Conservation (phyloP, 2,888 invertebrate genomes). For the Plutella xylostella region DNA sequence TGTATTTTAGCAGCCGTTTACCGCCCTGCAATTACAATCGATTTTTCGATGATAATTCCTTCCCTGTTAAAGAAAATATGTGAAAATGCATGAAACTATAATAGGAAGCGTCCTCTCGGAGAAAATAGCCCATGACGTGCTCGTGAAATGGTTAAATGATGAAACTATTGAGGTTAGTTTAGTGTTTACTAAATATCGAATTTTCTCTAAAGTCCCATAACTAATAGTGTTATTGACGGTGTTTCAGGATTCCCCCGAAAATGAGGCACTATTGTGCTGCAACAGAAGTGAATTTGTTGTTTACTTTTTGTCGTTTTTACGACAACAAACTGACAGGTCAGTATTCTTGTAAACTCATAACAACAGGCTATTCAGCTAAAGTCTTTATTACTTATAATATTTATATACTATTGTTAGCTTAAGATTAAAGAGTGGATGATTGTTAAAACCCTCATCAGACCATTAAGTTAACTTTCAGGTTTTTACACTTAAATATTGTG, state of each 20-base stretch:
- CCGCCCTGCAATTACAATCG: slow-evolving; percentile 16
- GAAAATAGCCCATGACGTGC: slow-evolving; percentile 40
- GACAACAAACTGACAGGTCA: slow-evolving; percentile 66
- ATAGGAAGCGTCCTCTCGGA: slow-evolving; percentile 56
- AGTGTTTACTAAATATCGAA: slow-evolving; percentile 25
- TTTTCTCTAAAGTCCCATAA: slow-evolving; percentile 12
- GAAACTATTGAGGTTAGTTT: slow-evolving; percentile 44
- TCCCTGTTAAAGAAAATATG: slow-evolving; percentile 16
- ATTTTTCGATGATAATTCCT: slow-evolving; percentile 31
- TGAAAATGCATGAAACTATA: slow-evolving; percentile 57
- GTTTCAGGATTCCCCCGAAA: slow-evolving; percentile 42
- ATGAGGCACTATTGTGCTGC: slow-evolving; percentile 45
- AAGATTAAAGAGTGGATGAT: no score
- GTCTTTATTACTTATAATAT: neutral
- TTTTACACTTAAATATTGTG: neutral
- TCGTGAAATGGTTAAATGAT: slow-evolving; percentile 58
- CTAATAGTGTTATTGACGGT: neutral
- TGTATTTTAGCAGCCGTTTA: slow-evolving; percentile 13
- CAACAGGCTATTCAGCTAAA: neutral
- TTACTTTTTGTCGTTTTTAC: slow-evolving; percentile 67
- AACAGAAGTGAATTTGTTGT: slow-evolving; percentile 65
- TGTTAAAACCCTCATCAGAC: no score
- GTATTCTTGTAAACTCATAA: slow-evolving; percentile 13
- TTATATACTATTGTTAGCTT: no score
- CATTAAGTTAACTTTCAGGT: neutral